These are phyloP conservation scores for Leptinotarsa tumamoca DNA, from an alignment of 2,888 invertebrate genomes.

Conservation along the genomic window DNA sequence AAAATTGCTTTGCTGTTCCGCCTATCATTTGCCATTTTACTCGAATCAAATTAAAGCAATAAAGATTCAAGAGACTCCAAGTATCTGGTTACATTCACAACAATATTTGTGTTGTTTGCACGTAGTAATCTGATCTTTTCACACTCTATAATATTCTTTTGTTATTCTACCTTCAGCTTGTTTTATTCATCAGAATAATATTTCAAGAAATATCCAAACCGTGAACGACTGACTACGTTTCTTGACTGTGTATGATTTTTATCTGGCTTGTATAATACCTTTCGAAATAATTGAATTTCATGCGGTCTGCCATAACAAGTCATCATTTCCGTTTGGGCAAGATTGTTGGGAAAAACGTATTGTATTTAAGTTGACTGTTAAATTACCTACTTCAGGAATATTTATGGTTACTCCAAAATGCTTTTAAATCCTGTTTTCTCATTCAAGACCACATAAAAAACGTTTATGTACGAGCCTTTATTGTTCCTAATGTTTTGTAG, in stretches of 20 bases:
- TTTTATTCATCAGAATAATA: conserved; percentile 7
- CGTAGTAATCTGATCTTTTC: conserved; percentile 8
- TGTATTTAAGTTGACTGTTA: neutral
- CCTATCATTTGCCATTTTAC: too few species aligned
- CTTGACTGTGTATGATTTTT: conserved; percentile 4
- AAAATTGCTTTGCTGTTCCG: too few species aligned
- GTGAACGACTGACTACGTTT: conserved; percentile 10
- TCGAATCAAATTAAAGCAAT: neutral
- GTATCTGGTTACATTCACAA: neutral
- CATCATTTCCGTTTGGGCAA: conserved; percentile 21
- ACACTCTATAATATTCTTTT: conserved; percentile 4
- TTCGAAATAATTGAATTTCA: conserved; percentile 24
- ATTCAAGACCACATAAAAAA: neutral
- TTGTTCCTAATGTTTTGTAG: neutral
- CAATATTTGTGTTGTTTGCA: neutral
- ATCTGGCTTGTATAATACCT: neutral
- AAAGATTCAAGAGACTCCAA: neutral
- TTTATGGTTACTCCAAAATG: neutral
- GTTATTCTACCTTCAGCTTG: conserved; percentile 12
- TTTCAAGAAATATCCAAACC: conserved; percentile 15
- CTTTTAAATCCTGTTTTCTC: neutral
- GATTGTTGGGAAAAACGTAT: conserved; percentile 19
- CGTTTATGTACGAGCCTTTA: neutral
- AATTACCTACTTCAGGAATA: neutral
- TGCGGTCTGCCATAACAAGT: conserved; percentile 22